phyloP scores from a whole-genome alignment of 2,113 vertebrate genomes.

The Montifringilla adamsi region DNA sequence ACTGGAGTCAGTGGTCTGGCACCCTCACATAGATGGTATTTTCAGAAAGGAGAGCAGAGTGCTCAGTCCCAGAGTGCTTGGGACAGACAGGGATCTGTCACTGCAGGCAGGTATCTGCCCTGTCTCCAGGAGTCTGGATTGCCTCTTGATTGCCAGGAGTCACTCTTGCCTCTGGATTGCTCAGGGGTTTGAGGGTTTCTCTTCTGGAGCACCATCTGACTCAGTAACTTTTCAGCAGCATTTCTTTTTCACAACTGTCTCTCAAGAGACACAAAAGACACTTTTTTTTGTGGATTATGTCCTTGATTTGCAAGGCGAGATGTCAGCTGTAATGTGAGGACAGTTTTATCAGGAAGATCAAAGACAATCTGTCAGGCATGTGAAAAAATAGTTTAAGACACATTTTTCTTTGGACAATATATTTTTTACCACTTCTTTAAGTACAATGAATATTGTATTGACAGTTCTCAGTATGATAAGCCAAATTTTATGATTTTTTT shows the following conservation, averaged over 20 bases:
- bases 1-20: background rate
- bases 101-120: background rate
- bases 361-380: background rate
- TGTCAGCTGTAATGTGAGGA: background rate
- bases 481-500: background rate
- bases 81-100: background rate
- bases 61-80: background rate
- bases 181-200: background rate
- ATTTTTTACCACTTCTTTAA: background rate
- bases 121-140: background rate
- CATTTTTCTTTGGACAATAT: background rate
- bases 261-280: background rate
- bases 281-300: background rate
- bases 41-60: background rate
- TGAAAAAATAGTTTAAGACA: background rate
- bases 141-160: background rate
- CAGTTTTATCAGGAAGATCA: constrained; percentile 4
- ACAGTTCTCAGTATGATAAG: background rate
- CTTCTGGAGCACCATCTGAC: background rate
- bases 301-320: background rate
- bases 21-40: background rate
- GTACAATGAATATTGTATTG: background rate
- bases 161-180: background rate
- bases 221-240: background rate
- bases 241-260: background rate